Percentiles rank a stretch among this genome's conserved stretches.
Evolutionary conservation across 2,113 vertebrate genomes (phyloP).

Genomic region (Onychorhynchus coronatus): DNA sequence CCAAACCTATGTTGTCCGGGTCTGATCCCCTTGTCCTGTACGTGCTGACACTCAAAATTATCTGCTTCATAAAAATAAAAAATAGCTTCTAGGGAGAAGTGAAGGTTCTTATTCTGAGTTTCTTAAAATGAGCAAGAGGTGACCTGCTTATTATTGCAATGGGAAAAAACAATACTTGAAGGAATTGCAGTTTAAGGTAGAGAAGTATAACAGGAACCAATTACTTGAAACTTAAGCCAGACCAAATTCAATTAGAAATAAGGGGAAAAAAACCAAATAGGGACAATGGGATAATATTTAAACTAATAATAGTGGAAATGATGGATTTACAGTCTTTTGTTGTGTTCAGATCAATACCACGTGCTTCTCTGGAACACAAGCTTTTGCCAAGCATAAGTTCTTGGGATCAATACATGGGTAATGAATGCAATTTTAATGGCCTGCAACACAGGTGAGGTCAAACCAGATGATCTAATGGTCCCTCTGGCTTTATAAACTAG

Average conservation of each 20-base stretch:
- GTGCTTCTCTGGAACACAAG: not conserved
- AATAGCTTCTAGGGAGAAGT: not conserved
- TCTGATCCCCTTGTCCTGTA: not conserved
- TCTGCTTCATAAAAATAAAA: not conserved
- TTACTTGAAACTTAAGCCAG: not conserved
- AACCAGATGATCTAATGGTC: not conserved
- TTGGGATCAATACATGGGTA: slow-evolving; percentile 15
- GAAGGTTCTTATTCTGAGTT: not conserved
- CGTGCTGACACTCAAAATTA: not conserved
- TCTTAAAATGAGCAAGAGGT: not conserved
- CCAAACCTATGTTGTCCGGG: not conserved
- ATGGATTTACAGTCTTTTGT: not conserved
- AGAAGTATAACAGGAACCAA: not conserved
- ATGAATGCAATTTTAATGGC: slow-evolving; percentile 33
- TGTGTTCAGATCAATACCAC: slow-evolving; percentile 13
- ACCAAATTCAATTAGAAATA: not conserved
- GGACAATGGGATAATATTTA: not conserved
- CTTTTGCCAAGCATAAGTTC: not conserved
- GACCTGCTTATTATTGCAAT: not conserved
- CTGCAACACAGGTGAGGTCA: not conserved
- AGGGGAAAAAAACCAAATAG: not conserved
- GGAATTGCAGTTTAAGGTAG: not conserved
- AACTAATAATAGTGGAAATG: not conserved
- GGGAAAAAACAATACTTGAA: not conserved
- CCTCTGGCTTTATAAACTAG: not conserved